Evolutionary conservation across 2,888 invertebrate genomes (phyloP).

Genomic region (Globia sparganii): DNA sequence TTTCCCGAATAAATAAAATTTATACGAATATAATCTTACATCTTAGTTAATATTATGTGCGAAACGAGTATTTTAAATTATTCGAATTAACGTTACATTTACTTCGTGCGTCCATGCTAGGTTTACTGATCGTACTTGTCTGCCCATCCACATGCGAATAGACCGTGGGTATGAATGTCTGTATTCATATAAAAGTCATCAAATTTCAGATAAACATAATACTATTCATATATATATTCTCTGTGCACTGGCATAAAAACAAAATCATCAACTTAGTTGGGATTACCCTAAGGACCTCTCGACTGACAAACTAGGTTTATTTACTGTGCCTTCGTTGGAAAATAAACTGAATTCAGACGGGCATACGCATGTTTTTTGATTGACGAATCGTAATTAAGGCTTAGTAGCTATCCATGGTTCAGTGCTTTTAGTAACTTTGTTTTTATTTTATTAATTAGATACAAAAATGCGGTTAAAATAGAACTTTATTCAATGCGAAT

Average conservation of each 20-base stretch:
- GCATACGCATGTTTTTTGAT: constrained; percentile 17
- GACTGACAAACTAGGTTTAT: constrained; percentile 42
- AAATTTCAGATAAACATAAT: constrained; percentile 18
- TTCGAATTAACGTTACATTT: neutral
- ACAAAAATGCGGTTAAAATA: neutral
- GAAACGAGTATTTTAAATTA: neutral
- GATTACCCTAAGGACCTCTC: constrained; percentile 53
- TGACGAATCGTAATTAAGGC: constrained; percentile 39
- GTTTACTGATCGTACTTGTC: too few species aligned
- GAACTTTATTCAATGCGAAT: neutral
- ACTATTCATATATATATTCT: constrained; percentile 1
- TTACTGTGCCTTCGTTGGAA: constrained; percentile 11
- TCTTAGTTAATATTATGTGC: neutral
- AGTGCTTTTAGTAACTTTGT: constrained; percentile 22
- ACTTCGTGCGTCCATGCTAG: neutral
- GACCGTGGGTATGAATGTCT: neutral
- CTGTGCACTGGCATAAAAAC: constrained; percentile 42
- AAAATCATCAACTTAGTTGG: constrained; percentile 38
- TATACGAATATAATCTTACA: neutral
- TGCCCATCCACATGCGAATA: neutral
- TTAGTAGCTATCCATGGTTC: constrained; percentile 13
- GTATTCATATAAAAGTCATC: constrained; percentile 6
- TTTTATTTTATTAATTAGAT: constrained; percentile 1
- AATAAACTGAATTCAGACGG: neutral
- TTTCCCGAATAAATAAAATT: too few species aligned